phyloP scores from a whole-genome alignment of 2,113 vertebrate genomes.

The Solea senegalensis region DNA sequence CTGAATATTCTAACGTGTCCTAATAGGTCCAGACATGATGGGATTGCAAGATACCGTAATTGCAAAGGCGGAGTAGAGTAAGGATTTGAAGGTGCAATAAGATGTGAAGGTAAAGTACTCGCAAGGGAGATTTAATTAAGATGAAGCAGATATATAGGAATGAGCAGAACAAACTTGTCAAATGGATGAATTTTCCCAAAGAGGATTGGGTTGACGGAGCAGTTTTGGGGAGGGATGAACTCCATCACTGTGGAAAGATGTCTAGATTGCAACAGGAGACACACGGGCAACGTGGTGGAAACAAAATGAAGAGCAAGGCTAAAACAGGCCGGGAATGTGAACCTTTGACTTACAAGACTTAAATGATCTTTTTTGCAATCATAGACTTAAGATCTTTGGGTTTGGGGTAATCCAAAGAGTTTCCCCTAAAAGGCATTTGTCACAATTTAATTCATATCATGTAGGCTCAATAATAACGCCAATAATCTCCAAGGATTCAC shows the following conservation, averaged over 20 bases:
- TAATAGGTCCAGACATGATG: not conserved
- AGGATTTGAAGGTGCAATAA: conserved; percentile 11
- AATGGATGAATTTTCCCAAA: conserved; percentile 37
- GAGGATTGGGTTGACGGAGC: conserved; percentile 29
- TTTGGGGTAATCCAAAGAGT: too few species aligned
- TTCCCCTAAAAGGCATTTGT: too few species aligned
- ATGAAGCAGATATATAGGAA: conserved; percentile 38
- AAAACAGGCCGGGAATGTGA: not conserved
- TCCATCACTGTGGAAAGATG: conserved; percentile 14
- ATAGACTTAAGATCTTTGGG: too few species aligned
- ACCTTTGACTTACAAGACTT: too few species aligned
- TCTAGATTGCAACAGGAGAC: conserved; percentile 16
- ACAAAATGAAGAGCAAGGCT: not conserved
- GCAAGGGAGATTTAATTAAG: conserved; percentile 49
- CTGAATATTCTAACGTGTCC: not conserved
- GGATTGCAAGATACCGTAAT: conserved; percentile 1
- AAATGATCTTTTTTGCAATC: too few species aligned
- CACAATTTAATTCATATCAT: not conserved
- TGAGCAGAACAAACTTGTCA: conserved; percentile 5
- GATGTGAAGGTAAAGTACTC: conserved; percentile 8
- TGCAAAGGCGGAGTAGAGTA: not conserved
- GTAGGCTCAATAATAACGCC: not conserved
- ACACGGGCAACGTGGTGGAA: not conserved
- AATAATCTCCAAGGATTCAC: not conserved
- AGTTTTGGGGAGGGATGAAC: conserved; percentile 22